A percentile compares a stretch with the other conserved stretches of the same genome.
Evolutionary conservation across 2,113 vertebrate genomes (phyloP).

Genomic region (Pipra filicauda): DNA sequence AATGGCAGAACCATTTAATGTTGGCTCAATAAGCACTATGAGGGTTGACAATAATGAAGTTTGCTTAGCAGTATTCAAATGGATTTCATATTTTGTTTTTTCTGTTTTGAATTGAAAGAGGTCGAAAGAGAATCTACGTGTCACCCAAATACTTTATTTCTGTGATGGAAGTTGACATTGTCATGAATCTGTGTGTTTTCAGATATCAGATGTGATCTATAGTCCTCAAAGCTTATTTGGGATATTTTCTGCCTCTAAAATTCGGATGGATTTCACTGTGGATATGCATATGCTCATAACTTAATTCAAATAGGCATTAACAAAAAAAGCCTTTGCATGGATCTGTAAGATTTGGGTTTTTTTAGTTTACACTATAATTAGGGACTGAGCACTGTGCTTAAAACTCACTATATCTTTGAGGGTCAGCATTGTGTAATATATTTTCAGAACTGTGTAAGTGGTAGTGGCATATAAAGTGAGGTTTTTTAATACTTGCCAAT

Average conservation of each 20-base stretch:
- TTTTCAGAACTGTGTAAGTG: not conserved
- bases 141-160: not conserved
- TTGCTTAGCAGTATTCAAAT: not conserved
- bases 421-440: not conserved
- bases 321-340: not conserved
- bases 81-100: not conserved
- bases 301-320: not conserved
- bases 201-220: not conserved
- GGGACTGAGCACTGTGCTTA: not conserved
- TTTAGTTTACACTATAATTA: not conserved
- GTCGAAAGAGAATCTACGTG: not conserved
- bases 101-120: not conserved
- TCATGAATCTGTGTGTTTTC: not conserved
- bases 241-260: not conserved
- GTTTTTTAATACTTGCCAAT: not conserved
- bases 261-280: not conserved
- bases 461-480: not conserved
- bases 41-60: not conserved
- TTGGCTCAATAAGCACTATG: not conserved
- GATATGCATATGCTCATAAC: not conserved
- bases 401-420: not conserved
- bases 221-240: not conserved
- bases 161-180: not conserved
- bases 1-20: not conserved
- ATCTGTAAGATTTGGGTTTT: not conserved